Percentiles rank a stretch among this genome's conserved stretches.
These are phyloP conservation scores for Rhynchotus rufescens DNA, from an alignment of 2,797 vertebrate species.

Conservation along the genomic window DNA sequence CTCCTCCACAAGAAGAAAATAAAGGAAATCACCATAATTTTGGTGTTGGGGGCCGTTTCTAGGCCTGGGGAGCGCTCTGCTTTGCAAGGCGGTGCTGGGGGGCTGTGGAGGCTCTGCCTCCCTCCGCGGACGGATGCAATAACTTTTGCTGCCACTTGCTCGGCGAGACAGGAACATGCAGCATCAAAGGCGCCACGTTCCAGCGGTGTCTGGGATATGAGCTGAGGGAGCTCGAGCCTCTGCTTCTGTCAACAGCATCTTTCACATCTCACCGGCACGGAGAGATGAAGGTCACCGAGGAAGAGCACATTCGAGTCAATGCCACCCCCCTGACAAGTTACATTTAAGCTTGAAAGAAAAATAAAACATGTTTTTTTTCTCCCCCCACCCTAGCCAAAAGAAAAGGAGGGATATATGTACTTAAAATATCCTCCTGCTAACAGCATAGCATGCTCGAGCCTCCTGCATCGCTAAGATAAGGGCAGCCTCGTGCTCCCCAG, in stretches of 20 bases:
- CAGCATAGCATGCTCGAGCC: background rate
- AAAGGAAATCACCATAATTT: background rate
- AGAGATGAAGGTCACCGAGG: conserved; percentile 52
- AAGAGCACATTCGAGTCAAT: conserved; percentile 48
- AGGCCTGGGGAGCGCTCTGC: background rate
- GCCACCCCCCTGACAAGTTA: conserved; percentile 6
- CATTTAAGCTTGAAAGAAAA: conserved; percentile 7
- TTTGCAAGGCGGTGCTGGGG: background rate
- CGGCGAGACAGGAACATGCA: conserved; percentile 50
- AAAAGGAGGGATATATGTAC: background rate
- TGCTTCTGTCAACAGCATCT: conserved; percentile 58
- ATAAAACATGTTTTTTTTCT: conserved; percentile 32
- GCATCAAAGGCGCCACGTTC: conserved; percentile 36
- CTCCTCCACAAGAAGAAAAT: background rate
- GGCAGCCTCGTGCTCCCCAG: background rate
- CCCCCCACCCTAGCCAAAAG: background rate
- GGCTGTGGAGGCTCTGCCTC: background rate
- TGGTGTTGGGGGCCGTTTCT: background rate
- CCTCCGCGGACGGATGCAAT: conserved; percentile 8
- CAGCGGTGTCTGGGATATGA: conserved; percentile 51
- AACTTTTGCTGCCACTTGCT: conserved; percentile 49
- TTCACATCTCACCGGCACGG: conserved; percentile 42
- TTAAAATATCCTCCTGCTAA: background rate
- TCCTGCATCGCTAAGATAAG: background rate
- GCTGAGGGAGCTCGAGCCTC: conserved; percentile 33